Evolutionary conservation across 2,888 invertebrate species (phyloP), one percentile per base, ranked within the genome.

Genomic region (Halictus ligatus): DNA sequence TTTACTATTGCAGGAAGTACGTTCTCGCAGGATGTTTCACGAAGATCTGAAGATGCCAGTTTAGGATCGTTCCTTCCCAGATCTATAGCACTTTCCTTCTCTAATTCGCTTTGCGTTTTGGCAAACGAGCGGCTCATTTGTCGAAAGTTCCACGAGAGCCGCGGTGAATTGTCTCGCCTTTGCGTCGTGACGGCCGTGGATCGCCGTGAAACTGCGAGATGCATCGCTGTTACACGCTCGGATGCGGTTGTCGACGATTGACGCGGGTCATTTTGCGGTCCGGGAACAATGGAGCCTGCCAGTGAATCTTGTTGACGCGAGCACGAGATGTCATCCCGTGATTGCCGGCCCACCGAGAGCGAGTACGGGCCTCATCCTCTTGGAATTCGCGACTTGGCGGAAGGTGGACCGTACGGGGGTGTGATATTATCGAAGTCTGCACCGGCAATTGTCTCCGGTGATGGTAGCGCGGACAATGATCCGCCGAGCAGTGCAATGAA

Each of bases 211-310:
- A 64, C 64, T 25, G 69, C 10, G 40, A 71, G 69, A 71, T 60
- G 71, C 71, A 43, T 78, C 82, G 82, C 50, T 29, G 69, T 67
- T 21, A 74, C 73, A 35, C 76, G 69, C 29, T 64, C 50, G 58
- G 35, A 46, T 50, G 46, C 79, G 79, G 76, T 72, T 35, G 73
- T 50, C 80, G 76, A n/a, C 76, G 85, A 85, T 85, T 83, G 85
- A 84, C 85, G 73, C 67, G 73, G 79, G 77, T 80, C 80, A 84
- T 85, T 85, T 84, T 83, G 85, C 84, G 80, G 80, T 74, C 43
- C n/a, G 40, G 48, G 60, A 72, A 74, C 79, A 85, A 80, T 85
- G 76, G 58, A 48, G 73, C 21, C 67, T 40, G 85, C 71, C 72
- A 58, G 78, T 72, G 83, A 72, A 75, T 75, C 85, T 85, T 76